phyloP scores from a whole-genome alignment of 92 coral and sea anemone species.

The Micromussa lordhowensis region DNA sequence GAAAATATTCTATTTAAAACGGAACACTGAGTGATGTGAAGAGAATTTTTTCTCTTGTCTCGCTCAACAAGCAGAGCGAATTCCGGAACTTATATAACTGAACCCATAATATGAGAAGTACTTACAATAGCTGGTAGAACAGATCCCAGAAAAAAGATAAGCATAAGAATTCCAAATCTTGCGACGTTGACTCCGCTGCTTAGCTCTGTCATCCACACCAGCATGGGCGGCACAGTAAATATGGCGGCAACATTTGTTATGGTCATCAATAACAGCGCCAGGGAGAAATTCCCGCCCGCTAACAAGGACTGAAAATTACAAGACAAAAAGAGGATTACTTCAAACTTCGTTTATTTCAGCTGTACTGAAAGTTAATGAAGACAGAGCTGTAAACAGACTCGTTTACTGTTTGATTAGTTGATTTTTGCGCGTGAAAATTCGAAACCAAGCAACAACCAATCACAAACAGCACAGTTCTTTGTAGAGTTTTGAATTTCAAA shows the following conservation, averaged over 20 bases:
- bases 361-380: no score
- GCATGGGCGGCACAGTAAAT: conserved; percentile 81
- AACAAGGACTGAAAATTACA: conserved; percentile 58
- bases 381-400: neutral
- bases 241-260: conserved; percentile 85
- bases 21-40: no score
- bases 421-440: neutral
- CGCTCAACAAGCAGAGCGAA: no score
- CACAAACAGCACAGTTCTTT: no score
- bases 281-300: conserved; percentile 85
- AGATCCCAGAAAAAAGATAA: conserved; percentile 68
- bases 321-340: neutral
- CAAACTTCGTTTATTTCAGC: no score
- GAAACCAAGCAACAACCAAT: no score
- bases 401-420: neutral
- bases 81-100: no score
- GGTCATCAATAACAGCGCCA: conserved; percentile 79
- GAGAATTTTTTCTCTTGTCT: no score
- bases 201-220: conserved; percentile 82
- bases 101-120: neutral
- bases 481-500: no score
- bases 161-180: conserved; percentile 71
- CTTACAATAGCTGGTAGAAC: conserved; percentile 87
- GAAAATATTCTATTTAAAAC: no score
- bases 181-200: conserved; percentile 60